Evolutionary conservation across 1,140 invertebrate species (phyloP), one percentile per base, ranked within the genome.

Genomic region (Theocolax elegans): DNA sequence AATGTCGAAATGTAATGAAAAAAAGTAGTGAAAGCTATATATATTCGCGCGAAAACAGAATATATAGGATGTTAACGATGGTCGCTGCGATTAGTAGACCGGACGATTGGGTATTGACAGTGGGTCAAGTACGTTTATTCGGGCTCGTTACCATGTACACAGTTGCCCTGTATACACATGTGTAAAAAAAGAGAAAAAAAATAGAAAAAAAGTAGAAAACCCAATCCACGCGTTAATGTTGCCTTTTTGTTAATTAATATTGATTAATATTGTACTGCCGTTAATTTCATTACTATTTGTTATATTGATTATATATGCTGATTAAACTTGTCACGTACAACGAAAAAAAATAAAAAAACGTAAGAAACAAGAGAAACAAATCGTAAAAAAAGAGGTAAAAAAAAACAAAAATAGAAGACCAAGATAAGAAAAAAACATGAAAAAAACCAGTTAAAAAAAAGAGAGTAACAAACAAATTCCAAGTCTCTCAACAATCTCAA

Each of bases 401-500:
- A 76, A 77, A 77, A 76, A 78, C 72, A 58, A 73, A 67, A 75
- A 74, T 63, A 71, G 64, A 77, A 79, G 75, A 77, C 70, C 69
- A 74, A 78, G 73, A 78, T 69, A 67, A 63, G 62, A 53, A 71
- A 53, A 71, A 71, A 65, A 71, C 51, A 49, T 82, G 83, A 81
- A 76, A 82, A 81, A 79, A 77, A 80, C 80, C 73, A 79, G 71
- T 71, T 75, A 83, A 82, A 74, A 75, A 75, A 81, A 82, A 84
- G 81, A 79, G 78, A 83, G 75, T 79, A 83, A 81, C 81, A 83
- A 85, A 84, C 81, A 82, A 81, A 81, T 79, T 79, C 76, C 77
- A 82, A 84, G 77, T 84, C 81, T 83, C 75, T 84, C 81, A 84
- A 81, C 82, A 85, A 83, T 80, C 80, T 81, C 83, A 83, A 83